Conservation (phyloP, 1,140 invertebrate genomes). For the Caenorhabditis brenneri region DNA sequence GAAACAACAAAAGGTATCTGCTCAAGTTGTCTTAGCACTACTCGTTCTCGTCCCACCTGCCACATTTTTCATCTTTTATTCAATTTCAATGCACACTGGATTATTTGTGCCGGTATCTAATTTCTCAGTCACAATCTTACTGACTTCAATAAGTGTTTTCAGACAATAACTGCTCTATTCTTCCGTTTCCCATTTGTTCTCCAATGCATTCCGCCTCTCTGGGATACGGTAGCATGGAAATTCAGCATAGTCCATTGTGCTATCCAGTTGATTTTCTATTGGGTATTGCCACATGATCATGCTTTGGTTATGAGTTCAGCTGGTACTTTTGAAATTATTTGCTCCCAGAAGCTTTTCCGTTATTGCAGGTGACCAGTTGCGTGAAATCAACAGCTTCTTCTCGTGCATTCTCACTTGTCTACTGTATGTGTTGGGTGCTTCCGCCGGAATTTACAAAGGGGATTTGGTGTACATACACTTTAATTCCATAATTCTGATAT, state of each 20-base stretch:
- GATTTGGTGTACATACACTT: constrained; percentile 27
- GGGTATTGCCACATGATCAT: constrained; percentile 40
- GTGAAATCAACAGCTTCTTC: constrained; percentile 30
- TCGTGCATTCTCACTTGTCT: constrained; percentile 11
- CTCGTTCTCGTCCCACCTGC: not conserved
- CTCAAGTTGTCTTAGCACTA: constrained; percentile 6
- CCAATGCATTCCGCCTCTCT: constrained; percentile 35
- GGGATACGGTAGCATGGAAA: constrained; percentile 47
- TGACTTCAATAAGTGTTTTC: not conserved
- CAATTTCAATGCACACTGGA: constrained; percentile 37
- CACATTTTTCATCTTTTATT: constrained; percentile 38
- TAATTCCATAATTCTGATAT: constrained; percentile 27
- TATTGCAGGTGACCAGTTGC: constrained; percentile 12
- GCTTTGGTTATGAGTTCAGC: not conserved
- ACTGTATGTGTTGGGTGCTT: not conserved
- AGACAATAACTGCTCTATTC: constrained; percentile 37
- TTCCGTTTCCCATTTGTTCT: constrained; percentile 27
- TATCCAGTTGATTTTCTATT: constrained; percentile 28
- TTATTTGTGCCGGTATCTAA: not conserved
- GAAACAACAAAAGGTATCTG: constrained; percentile 45
- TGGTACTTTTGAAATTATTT: too few species aligned
- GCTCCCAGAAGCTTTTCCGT: not conserved
- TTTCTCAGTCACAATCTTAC: not conserved
- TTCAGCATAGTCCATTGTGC: not conserved
- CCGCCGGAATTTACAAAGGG: not conserved